These are phyloP conservation scores for Lithobates pipiens DNA, from an alignment of 2,797 vertebrate species.

Conservation along the genomic window DNA sequence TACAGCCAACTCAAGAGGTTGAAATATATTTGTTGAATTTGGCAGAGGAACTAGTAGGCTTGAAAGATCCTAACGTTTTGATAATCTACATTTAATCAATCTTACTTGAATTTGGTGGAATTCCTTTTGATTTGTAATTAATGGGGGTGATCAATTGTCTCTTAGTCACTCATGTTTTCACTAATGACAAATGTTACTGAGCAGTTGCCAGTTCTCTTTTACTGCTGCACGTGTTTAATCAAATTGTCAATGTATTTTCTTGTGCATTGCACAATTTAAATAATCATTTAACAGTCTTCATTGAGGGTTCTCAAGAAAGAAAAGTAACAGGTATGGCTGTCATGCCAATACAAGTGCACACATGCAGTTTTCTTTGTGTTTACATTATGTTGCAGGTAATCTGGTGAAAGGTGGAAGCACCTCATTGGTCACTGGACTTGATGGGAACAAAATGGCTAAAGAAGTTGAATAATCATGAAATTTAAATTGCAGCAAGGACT, in stretches of 20 bases:
- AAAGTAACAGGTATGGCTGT: neutral
- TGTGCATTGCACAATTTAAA: neutral
- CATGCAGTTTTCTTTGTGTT: neutral
- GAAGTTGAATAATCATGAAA: too few relatives aligned
- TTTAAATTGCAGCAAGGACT: too few relatives aligned
- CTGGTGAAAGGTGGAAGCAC: too few relatives aligned
- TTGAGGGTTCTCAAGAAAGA: neutral
- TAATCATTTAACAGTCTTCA: neutral
- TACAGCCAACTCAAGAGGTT: neutral
- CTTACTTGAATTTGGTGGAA: neutral
- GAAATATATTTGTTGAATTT: slow-evolving; percentile 3
- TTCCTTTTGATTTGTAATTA: neutral
- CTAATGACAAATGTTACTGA: neutral
- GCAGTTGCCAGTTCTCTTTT: neutral
- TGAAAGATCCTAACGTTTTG: neutral
- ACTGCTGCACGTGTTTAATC: neutral
- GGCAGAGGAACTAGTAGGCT: neutral
- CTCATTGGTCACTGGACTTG: too few relatives aligned
- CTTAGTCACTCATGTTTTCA: neutral
- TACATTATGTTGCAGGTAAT: too few relatives aligned
- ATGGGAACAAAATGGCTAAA: too few relatives aligned
- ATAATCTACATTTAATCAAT: neutral
- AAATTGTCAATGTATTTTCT: neutral
- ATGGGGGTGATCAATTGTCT: neutral
- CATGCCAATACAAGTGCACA: neutral